A percentile compares a stretch with the other conserved stretches of the same genome.
Conservation (phyloP, 2,797 vertebrate species). For the Fratercula arctica region DNA sequence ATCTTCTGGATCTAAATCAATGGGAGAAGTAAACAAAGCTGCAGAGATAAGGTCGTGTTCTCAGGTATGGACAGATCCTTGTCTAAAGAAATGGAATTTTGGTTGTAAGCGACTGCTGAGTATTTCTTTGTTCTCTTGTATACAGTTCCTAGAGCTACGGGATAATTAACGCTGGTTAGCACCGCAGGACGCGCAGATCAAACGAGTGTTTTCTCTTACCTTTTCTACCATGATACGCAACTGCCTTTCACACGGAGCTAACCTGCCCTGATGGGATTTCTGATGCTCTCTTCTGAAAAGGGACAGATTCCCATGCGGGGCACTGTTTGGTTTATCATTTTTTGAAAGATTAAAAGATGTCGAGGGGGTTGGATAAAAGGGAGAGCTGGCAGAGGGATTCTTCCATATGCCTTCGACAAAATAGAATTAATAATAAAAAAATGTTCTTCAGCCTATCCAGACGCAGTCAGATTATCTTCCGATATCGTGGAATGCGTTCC, state of each 20-base stretch:
- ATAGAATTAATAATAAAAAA: too few species aligned
- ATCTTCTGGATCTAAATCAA: constrained; percentile 15
- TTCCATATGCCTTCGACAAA: background rate
- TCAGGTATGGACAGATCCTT: background rate
- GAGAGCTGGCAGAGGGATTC: background rate
- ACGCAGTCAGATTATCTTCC: background rate
- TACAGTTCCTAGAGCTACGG: background rate
- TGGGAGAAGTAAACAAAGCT: constrained; percentile 10
- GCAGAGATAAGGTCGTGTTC: background rate
- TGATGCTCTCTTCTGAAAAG: background rate
- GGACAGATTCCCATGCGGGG: background rate
- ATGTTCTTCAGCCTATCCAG: background rate
- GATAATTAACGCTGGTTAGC: background rate
- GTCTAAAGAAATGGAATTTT: constrained; percentile 1
- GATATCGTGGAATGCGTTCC: background rate
- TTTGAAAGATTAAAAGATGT: background rate
- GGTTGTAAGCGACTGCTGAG: background rate
- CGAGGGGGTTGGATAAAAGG: background rate
- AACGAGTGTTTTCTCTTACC: background rate
- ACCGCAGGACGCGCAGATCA: background rate
- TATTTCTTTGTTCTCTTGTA: background rate
- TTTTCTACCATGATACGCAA: rapidly evolving
- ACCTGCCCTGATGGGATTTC: background rate
- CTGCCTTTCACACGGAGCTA: background rate
- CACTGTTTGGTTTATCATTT: background rate